Evolutionary conservation across 2,888 invertebrate species (phyloP), one percentile per base, ranked within the genome.

Genomic region (Agriopis aurantiaria): DNA sequence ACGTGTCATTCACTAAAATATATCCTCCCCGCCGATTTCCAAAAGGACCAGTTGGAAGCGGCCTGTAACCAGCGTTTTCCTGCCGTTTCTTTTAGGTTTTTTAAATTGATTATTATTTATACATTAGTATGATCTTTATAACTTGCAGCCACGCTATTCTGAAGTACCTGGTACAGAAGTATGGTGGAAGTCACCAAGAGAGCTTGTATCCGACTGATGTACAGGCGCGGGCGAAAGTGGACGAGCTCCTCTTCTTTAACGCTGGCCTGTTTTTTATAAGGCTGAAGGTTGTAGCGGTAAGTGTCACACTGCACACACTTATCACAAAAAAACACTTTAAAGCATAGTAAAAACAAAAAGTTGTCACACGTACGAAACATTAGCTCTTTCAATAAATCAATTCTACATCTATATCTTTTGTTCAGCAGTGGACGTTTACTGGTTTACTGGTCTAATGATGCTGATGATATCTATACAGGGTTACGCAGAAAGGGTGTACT

Each of bases 171-270:
- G 60, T 88, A 9, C 72, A 76, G 0, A 82, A 81, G 65, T 87
- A 88, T 59, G 88, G 88, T 12, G 81, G 75, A 0, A 76, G 76
- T 0, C 71, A 80, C 3, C 65, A 65, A 2, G 82, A 86, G 68
- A 17, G 51, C 5, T 68, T 89, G 46, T 90, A 88, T 72, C 90
- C 90, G 3, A 78, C 78, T 17, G 87, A 88, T 5, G 4, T 78
- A 17, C 75, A 78, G 53, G 76, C 76, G n/a, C 82, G 86, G 3
- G 85, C 87, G 0, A 3, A 75, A 0, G 74, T 89, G 33, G 82
- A 90, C 77, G 86, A 88, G 70, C 77, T 78, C 55, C 43, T 88
- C 78, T 87, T 80, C 82, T 89, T 85, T 72, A 82, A 90, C 56
- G 78, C 88, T 0, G 86, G 85, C 0, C 77, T 88, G 10, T 76